Evolutionary conservation across 2,113 vertebrate genomes (phyloP), one percentile per base, ranked within the genome.

Genomic region (Nyctereutes procyonoides): DNA sequence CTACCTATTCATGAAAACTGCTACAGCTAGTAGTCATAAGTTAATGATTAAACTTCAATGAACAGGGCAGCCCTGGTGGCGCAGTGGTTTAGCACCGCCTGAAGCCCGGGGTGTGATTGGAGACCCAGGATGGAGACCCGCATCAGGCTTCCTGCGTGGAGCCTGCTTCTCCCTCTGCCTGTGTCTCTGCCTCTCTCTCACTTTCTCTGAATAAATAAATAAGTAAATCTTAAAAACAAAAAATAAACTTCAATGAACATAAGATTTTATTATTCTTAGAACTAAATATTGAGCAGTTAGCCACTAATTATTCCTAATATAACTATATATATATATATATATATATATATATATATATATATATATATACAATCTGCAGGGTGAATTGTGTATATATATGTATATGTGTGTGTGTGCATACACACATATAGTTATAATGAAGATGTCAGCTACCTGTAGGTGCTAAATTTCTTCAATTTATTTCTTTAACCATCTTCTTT

Each of bases 391-490:
- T 7, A 43, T 43, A 30, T 13, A 26, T 20, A 26, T 74, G 15
- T 38, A 26, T 14, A 24, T 22, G 19, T 74, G 10, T 53, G 5
- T 43, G 43, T 43, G 43, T 43, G 7, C 43, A 43, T 43, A 43
- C 43, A 43, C 43, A 65, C 63, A 32, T 65, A 65, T 60, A 43
- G 0, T 60, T 81, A 6, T 22, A 82, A 92, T 32, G 8, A 77
- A 30, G 14, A 51, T 67, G 0, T 28, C 8, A 48, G 58, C 1
- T 71, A 1, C 2, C 1, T 55, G 4, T 63, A 28, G 16, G 4
- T 51, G 48, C 0, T 14, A 73, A n/a, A 56, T 32, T 73, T 14
- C 28, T 48, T 77, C 20, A 38, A 2, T 4, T 26, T 35, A 24
- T 6, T 51, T 22, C 4, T 22, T 22, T 38, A 19, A 20, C 0